These are phyloP conservation scores for Idris sp. DNA, from an alignment of 1,140 invertebrate genomes.

Conservation along the genomic window DNA sequence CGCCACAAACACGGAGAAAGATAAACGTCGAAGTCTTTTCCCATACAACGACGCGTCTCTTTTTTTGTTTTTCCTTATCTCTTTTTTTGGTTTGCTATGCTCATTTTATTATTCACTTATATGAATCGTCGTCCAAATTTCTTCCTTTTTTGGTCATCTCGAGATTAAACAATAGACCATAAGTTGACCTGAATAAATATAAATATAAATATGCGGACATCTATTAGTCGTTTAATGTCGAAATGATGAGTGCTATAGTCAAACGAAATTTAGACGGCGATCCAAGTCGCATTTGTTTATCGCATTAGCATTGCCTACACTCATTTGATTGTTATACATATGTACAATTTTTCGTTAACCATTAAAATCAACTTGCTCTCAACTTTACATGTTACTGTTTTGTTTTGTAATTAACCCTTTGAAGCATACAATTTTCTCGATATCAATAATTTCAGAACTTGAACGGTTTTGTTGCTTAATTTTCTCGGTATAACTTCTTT, in stretches of 20 bases:
- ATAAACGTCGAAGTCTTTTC: slow-evolving; percentile 51
- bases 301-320: slow-evolving; percentile 24
- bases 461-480: no score
- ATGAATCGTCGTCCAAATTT: slow-evolving; percentile 9
- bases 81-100: slow-evolving; percentile 7
- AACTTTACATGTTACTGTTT: no score
- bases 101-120: slow-evolving; percentile 1
- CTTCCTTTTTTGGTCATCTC: neutral
- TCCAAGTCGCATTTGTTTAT: no score
- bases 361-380: slow-evolving; percentile 1
- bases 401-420: slow-evolving; percentile 7
- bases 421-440: no score
- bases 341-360: slow-evolving; percentile 31
- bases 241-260: no score
- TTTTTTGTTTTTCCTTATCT: slow-evolving; percentile 3
- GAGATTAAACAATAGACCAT: slow-evolving; percentile 13
- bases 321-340: slow-evolving; percentile 51
- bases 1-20: slow-evolving; percentile 52
- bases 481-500: no score
- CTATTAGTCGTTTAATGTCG: slow-evolving; percentile 8
- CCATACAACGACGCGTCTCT: slow-evolving; percentile 42
- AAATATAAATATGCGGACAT: slow-evolving; percentile 29
- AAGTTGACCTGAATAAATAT: slow-evolving; percentile 20
- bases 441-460: no score
- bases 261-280: no score